Base-by-base conservation (phyloP, 2,113 vertebrate species). In the Hepsetus odoe region DNA sequence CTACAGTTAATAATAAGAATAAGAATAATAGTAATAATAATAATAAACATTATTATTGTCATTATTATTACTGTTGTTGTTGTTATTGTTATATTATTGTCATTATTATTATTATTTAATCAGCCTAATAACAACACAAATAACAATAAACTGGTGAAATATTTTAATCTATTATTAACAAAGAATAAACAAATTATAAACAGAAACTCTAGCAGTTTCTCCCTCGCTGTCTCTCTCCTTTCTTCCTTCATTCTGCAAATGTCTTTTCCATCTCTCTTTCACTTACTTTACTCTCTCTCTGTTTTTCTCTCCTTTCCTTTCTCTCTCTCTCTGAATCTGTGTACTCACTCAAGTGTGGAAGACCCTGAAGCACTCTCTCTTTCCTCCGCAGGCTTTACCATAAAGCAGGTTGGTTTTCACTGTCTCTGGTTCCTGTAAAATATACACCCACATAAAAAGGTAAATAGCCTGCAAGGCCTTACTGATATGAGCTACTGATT, bases 391-490 rank as follows among this genome's bases (percentile, higher is more conserved):
- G 26, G 16, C 49, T 82, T 51, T 44, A 13, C 53, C 35, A 72
- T 77, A 75, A 79, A 68, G 53, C 58, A 49, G 28, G 40, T 46
- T 83, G 72, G 75, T 79, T 87, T 82, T 83, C 56, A 73, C 72
- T 76, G 89, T 89, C 88, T 87, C 89, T 91, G 82, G 86, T 83
- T 74, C 74, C 77, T 74, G 73, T 87, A 81, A 89, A 88, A 90
- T 92, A 92, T 90, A 91, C 82, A 75, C 81, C 84, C 86, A 85
- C 87, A 91, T 92, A 90, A 92, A 92, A 92, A 86, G 83, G 91
- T 88, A 92, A 92, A 92, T 88, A 90, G 76, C 32, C 82, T 86
- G 79, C 83, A 80, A 90, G 86, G 88, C 85, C 88, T 88, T 77
- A 80, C 85, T 87, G 90, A 89, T 91, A 90, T 87, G 87, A 87